These are phyloP conservation scores for Megastigmus dorsalis DNA, from an alignment of 2,888 invertebrate genomes.

Conservation along the genomic window DNA sequence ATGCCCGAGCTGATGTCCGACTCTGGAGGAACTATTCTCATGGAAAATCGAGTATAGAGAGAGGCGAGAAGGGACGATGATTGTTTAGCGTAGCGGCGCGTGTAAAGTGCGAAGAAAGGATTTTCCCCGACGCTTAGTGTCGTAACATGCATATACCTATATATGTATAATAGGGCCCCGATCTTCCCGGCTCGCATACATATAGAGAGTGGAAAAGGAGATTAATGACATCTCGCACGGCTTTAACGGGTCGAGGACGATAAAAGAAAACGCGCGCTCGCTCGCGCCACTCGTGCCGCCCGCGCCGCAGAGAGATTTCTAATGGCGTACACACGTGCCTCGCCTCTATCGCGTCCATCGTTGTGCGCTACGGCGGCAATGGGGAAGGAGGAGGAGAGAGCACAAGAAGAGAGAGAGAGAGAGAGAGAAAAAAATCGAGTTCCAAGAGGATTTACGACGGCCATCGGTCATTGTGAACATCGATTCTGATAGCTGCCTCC, in stretches of 20 bases:
- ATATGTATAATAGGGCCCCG: no score
- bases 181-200: no score
- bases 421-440: slow-evolving; percentile 14
- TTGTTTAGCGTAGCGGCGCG: slow-evolving; percentile 9
- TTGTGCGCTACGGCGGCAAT: neutral
- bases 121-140: no score
- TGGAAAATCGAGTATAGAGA: no score
- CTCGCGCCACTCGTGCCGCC: neutral
- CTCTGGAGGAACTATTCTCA: no score
- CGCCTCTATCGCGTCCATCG: no score
- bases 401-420: no score
- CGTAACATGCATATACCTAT: no score
- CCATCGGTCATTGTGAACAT: slow-evolving; percentile 31
- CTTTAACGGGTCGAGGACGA: slow-evolving; percentile 11
- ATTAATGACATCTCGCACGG: no score
- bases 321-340: slow-evolving; percentile 27
- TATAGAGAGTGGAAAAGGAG: neutral
- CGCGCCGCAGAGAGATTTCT: slow-evolving; percentile 17
- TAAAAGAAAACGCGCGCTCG: slow-evolving; percentile 11
- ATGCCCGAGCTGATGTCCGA: no score
- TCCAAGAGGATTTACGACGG: slow-evolving; percentile 27
- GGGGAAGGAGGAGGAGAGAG: no score
- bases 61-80: no score
- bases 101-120: slow-evolving; percentile 7
- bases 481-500: neutral